These are phyloP conservation scores for Lordiphosa andalusiaca DNA, from an alignment of 2,888 invertebrate species.

Conservation along the genomic window DNA sequence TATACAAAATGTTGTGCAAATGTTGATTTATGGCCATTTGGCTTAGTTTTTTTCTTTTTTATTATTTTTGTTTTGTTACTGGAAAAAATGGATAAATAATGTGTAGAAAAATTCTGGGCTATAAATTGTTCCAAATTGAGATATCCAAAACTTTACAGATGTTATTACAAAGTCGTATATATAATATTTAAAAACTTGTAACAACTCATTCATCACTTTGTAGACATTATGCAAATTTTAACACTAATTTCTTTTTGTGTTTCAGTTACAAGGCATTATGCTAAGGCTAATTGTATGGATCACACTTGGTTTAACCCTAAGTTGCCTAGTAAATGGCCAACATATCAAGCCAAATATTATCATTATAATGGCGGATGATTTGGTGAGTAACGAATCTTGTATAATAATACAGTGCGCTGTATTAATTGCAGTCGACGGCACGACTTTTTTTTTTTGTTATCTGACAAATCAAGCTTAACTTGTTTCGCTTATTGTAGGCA, in stretches of 20 bases:
- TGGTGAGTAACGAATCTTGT: constrained; percentile 82
- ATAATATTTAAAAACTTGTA: not conserved
- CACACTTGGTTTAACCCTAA: constrained; percentile 8
- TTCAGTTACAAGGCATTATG: constrained; percentile 4
- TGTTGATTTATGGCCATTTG: constrained; percentile 10
- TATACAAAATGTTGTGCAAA: constrained; percentile 6
- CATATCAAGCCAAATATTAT: constrained; percentile 84
- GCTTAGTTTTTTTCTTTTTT: not conserved
- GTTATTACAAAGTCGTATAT: not conserved
- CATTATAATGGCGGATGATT: constrained; percentile 90
- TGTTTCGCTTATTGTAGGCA: no score
- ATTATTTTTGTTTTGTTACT: not conserved
- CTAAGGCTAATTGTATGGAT: constrained; percentile 11
- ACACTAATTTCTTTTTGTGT: constrained; percentile 14
- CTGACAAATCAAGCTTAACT: no score
- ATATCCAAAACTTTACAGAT: not conserved
- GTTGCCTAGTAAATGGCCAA: not conserved
- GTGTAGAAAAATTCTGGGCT: not conserved
- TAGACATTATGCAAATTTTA: constrained; percentile 11
- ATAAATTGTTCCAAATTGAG: not conserved
- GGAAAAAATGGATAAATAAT: not conserved
- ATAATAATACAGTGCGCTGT: no score
- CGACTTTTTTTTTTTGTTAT: no score
- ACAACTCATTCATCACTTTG: not conserved
- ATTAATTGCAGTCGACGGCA: no score